Evolutionary conservation across 2,888 invertebrate species (phyloP).

Genomic region (Xylocampa areola): DNA sequence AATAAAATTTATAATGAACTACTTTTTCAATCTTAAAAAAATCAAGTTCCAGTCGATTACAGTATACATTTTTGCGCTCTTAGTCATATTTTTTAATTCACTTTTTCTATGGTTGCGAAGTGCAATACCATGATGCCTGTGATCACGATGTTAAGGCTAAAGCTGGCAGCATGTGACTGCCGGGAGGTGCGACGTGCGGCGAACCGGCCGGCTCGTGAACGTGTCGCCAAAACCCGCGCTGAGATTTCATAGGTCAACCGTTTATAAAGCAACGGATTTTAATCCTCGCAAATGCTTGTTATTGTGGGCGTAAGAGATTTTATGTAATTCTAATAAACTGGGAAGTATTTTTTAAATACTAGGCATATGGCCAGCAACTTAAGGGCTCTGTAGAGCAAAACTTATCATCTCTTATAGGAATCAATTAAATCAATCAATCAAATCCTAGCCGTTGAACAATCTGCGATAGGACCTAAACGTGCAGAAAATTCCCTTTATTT

Average conservation of each 20-base stretch:
- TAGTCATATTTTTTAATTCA: slow-evolving; percentile 45
- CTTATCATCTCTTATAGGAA: too few relatives aligned
- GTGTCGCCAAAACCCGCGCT: slow-evolving; percentile 43
- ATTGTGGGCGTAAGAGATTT: slow-evolving; percentile 26
- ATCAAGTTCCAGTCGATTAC: slow-evolving; percentile 28
- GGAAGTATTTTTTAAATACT: too few relatives aligned
- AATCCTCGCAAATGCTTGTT: slow-evolving; percentile 21
- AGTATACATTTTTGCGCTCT: slow-evolving; percentile 49
- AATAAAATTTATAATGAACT: neutral
- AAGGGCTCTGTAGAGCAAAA: too few relatives aligned
- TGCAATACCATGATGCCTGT: slow-evolving; percentile 44
- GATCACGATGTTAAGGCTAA: slow-evolving; percentile 53
- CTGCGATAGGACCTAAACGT: too few relatives aligned
- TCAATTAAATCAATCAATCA: too few relatives aligned
- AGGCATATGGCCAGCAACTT: too few relatives aligned
- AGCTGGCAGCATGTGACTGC: slow-evolving; percentile 67
- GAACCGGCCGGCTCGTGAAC: slow-evolving; percentile 51
- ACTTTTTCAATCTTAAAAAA: too few relatives aligned
- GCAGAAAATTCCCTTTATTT: too few relatives aligned
- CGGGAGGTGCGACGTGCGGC: slow-evolving; percentile 48
- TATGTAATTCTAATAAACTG: slow-evolving; percentile 9
- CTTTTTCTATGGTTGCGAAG: slow-evolving; percentile 4
- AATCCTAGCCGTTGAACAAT: too few relatives aligned
- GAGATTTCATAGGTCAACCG: slow-evolving; percentile 51
- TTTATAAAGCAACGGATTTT: too few relatives aligned